These are phyloP conservation scores for Myotis findleyi DNA, from an alignment of 2,797 vertebrate genomes.

Conservation along the genomic window DNA sequence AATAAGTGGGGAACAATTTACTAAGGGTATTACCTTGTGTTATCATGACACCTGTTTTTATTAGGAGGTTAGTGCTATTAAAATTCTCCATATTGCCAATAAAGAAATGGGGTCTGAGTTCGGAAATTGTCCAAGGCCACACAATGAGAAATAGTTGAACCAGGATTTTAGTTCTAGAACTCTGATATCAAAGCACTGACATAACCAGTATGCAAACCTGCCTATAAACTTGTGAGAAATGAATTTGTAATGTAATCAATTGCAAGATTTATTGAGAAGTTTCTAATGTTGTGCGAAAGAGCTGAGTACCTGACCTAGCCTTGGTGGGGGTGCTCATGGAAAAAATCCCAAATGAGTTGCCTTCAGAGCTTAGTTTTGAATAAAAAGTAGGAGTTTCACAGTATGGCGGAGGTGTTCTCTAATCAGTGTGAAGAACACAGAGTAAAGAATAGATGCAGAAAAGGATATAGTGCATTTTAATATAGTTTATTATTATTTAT, in stretches of 20 bases:
- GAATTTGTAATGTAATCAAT: not conserved
- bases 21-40: not conserved
- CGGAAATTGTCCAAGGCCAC: not conserved
- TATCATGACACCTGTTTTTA: not conserved
- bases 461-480: not conserved
- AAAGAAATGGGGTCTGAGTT: not conserved
- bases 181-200: not conserved
- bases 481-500: conserved; percentile 81
- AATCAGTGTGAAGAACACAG: not conserved
- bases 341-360: not conserved
- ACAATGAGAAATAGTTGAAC: not conserved
- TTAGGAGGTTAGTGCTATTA: not conserved
- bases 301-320: not conserved
- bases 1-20: not conserved
- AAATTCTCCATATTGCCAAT: not conserved
- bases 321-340: not conserved
- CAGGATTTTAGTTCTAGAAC: not conserved
- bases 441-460: not conserved
- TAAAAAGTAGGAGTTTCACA: not conserved
- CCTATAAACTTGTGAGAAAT: not conserved
- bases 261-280: not conserved
- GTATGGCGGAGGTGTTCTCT: not conserved
- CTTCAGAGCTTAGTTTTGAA: not conserved
- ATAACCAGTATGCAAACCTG: not conserved
- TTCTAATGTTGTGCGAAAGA: not conserved